Base-by-base conservation (phyloP, 2,797 vertebrate genomes). In the Poeciliopsis turneri region DNA sequence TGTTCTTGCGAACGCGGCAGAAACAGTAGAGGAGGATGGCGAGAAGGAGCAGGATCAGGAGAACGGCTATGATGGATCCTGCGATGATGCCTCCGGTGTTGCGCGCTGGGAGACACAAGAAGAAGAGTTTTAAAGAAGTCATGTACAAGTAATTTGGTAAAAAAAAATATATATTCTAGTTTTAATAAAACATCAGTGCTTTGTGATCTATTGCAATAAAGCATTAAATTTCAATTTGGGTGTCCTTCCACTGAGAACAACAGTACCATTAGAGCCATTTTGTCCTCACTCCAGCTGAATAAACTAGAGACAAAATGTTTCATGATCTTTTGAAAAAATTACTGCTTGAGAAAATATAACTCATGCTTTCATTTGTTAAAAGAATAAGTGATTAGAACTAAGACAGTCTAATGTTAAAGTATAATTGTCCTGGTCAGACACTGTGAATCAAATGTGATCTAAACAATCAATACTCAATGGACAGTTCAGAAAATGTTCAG, bases 41-140 rank as follows among this genome's bases (percentile, higher is more conserved):
- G 46, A 99, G 89, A 78, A 99, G 88, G 82, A 94, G 78, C 13
- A 99, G 95, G 77, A 96, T 94, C 81, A 99, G 92, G 8, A 99
- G 93, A 1, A 95, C 96, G 61, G 92, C 94, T 71, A 98, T 96
- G 72, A 99, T 85, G 74, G 95, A 94, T 83, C 95, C 97, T n/a
- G 95, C 95, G 33, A 99, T 93, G 87, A 96, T 95, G 51, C 96
- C 97, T 23, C 96, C 96, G 41, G 94, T 97, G 92, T 99, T 98
- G 13, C 95, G 92, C 79, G 97, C 98, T 99, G 91, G 25, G 93
- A 82, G 15, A 82, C 64, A 84, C n/a, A 39, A 75, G 25, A 36
- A 57, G 33, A 46, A 47, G 16, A 36, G 16, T 64, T 69, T 25
- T 8, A 9, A 39, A 39, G 9, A 11, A 23, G 8, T 39, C 9